Evolutionary conservation across 2,113 vertebrate species (phyloP).

Genomic region (Eurypyga helias): DNA sequence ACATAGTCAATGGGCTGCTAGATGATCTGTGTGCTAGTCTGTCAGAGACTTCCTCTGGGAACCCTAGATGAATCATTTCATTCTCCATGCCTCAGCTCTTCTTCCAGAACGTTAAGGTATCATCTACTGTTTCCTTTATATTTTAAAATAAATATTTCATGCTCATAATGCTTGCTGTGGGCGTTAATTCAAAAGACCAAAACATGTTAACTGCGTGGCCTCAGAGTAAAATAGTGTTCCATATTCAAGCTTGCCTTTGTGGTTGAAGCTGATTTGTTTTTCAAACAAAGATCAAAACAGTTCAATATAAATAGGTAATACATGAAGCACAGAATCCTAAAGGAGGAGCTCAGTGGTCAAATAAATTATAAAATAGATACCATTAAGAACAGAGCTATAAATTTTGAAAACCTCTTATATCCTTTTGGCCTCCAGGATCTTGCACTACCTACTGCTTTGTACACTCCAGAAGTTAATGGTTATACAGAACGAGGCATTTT

Average conservation of each 20-base stretch:
- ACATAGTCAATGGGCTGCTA: neutral
- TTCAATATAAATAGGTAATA: neutral
- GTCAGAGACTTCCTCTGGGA: neutral
- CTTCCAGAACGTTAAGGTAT: neutral
- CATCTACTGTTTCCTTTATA: neutral
- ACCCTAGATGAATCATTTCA: neutral
- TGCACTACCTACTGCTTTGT: neutral
- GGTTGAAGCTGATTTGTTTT: neutral
- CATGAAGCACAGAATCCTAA: neutral
- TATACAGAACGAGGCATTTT: neutral
- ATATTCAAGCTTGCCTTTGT: neutral
- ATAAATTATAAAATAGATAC: neutral
- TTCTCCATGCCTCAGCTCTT: rapidly evolving
- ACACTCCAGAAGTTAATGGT: constrained; percentile 33
- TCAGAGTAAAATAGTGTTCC: neutral
- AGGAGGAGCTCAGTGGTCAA: neutral
- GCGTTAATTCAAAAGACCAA: neutral
- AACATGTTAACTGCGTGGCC: neutral
- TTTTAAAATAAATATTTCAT: neutral
- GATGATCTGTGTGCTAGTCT: neutral
- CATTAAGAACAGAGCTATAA: neutral
- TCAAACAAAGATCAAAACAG: neutral
- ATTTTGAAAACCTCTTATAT: neutral
- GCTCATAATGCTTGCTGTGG: neutral
- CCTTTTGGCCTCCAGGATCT: neutral